These are phyloP conservation scores for Dendrophyllia cribrosa DNA, from an alignment of 64 coral and sea anemone species.

Conservation along the genomic window DNA sequence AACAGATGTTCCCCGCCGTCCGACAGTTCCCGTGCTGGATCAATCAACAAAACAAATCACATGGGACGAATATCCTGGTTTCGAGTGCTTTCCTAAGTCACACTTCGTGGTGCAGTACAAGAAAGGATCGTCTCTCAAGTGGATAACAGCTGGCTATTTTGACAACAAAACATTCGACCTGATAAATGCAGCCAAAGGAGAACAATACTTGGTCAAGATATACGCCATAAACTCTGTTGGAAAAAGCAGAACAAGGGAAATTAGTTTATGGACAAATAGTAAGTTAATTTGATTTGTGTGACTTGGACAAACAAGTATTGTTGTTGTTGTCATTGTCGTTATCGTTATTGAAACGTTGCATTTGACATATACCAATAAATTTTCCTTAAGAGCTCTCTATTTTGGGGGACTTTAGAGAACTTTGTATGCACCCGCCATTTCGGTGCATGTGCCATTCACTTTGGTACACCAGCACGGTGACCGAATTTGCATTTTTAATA, in stretches of 20 bases:
- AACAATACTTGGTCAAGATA: not conserved
- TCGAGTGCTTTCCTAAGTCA: not conserved
- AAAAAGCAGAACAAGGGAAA: not conserved
- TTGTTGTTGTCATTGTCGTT: no score
- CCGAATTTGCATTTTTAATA: no score
- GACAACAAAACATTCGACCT: not conserved
- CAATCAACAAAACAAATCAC: not conserved
- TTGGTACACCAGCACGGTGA: no score
- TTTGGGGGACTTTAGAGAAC: no score
- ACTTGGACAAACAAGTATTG: no score
- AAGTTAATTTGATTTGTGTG: not conserved
- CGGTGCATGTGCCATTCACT: no score
- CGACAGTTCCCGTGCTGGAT: not conserved
- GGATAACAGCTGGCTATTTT: slow-evolving; percentile 16
- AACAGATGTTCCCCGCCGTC: not conserved
- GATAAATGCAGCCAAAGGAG: not conserved
- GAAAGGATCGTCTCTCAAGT: not conserved
- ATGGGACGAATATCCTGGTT: not conserved
- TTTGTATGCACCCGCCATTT: no score
- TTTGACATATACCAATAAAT: no score
- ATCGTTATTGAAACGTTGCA: no score
- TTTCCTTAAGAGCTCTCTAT: no score
- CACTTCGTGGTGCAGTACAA: slow-evolving; percentile 9
- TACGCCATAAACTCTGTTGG: not conserved
- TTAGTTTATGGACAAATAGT: slow-evolving; percentile 13